Evolutionary conservation across 2,888 invertebrate genomes (phyloP).

Genomic region (Drosophila percnosoma): DNA sequence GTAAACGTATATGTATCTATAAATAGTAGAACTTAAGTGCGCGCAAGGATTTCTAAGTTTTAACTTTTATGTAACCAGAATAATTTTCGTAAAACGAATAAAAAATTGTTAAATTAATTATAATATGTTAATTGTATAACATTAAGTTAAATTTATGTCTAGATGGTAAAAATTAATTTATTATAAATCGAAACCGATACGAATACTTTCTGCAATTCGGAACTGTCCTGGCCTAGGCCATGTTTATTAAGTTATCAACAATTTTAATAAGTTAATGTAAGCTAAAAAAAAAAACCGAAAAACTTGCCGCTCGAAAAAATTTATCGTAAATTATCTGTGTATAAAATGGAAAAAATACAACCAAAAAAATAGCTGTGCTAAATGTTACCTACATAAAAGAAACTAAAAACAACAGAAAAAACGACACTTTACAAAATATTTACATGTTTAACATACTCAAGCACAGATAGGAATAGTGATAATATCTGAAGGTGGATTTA

Average conservation of each 20-base stretch:
- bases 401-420: not conserved
- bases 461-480: not conserved
- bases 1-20: conserved; percentile 49
- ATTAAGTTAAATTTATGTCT: conserved; percentile 46
- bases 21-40: conserved; percentile 64
- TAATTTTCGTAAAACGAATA: conserved; percentile 63
- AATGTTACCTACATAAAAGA: conserved; percentile 7
- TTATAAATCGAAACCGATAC: not conserved
- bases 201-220: conserved; percentile 4
- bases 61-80: conserved; percentile 17
- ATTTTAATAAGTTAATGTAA: conserved; percentile 44
- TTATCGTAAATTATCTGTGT: conserved; percentile 52
- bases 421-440: conserved; percentile 9
- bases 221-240: conserved; percentile 6
- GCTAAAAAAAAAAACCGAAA: not conserved
- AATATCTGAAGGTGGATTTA: not conserved
- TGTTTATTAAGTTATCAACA: conserved; percentile 33
- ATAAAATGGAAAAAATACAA: conserved; percentile 19
- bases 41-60: conserved; percentile 49
- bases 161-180: conserved; percentile 32
- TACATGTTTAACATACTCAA: conserved; percentile 8
- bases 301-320: conserved; percentile 59
- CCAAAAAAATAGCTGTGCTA: conserved; percentile 19
- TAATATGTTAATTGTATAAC: conserved; percentile 33
- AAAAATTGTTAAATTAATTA: conserved; percentile 66